Percentiles rank a stretch among this genome's conserved stretches.
Conservation (phyloP, 2,797 vertebrate species). For the Miichthys miiuy region DNA sequence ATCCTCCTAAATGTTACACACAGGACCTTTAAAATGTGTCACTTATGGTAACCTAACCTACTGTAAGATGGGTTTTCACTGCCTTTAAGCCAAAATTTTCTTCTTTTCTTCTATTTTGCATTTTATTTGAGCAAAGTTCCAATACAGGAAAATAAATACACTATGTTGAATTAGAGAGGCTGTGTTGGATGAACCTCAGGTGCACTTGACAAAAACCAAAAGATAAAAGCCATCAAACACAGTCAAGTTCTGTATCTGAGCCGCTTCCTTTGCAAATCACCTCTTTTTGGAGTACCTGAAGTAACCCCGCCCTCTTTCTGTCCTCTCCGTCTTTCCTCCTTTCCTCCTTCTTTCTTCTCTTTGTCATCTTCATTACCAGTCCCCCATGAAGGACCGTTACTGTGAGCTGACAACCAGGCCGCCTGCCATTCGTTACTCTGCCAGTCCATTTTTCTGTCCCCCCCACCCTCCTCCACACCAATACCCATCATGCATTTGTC, state of each 20-base stretch:
- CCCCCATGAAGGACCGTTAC: slow-evolving; percentile 59
- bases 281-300: slow-evolving; percentile 9
- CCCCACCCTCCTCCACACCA: slow-evolving; percentile 50
- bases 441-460: slow-evolving; percentile 66
- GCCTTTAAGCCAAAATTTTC: too few relatives aligned
- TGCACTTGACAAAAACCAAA: neutral
- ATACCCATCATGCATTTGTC: slow-evolving; percentile 82
- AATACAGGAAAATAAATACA: too few relatives aligned
- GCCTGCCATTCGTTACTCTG: slow-evolving; percentile 70
- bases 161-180: too few relatives aligned
- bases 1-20: too few relatives aligned
- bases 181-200: too few relatives aligned
- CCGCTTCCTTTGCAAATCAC: slow-evolving; percentile 9
- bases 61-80: too few relatives aligned
- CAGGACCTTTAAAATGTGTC: too few relatives aligned
- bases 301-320: slow-evolving; percentile 26
- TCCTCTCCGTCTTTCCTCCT: slow-evolving; percentile 7
- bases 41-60: too few relatives aligned
- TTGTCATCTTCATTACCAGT: slow-evolving; percentile 53
- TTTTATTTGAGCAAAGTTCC: too few relatives aligned
- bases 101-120: too few relatives aligned
- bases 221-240: neutral
- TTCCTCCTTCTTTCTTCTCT: neutral
- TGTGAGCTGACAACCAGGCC: slow-evolving; percentile 70
- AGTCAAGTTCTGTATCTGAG: neutral